These are phyloP conservation scores for Heliopora coerulea DNA, from an alignment of 92 coral and sea anemone species.

Conservation along the genomic window DNA sequence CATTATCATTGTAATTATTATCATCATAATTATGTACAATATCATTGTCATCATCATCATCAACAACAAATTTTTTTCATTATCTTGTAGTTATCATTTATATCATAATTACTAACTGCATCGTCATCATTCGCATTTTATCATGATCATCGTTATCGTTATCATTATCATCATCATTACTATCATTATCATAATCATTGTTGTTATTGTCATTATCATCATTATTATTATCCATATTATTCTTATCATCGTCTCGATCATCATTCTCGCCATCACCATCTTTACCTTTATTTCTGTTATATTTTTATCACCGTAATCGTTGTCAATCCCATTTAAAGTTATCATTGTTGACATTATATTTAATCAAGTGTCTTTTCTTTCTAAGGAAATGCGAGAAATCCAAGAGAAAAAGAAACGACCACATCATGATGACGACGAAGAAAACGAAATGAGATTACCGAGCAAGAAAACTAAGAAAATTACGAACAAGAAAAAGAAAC, in stretches of 20 bases:
- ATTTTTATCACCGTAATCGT: background rate
- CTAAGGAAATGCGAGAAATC: constrained; percentile 80
- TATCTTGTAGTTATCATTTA: background rate
- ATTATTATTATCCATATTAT: too few relatives aligned
- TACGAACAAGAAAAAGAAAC: constrained; percentile 60
- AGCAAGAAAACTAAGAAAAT: constrained; percentile 58
- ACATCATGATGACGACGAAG: constrained; percentile 61
- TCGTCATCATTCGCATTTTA: too few relatives aligned
- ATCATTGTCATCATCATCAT: background rate
- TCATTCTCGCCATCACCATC: too few relatives aligned
- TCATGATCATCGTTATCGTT: too few relatives aligned
- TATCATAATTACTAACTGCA: background rate
- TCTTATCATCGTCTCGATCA: too few relatives aligned
- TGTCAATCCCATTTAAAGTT: background rate
- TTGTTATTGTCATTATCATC: too few relatives aligned
- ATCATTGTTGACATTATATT: background rate
- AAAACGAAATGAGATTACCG: constrained; percentile 63
- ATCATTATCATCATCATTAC: too few relatives aligned
- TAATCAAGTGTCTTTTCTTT: background rate
- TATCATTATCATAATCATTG: too few relatives aligned
- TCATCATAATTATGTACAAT: background rate
- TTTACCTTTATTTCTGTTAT: too few relatives aligned
- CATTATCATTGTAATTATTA: too few relatives aligned
- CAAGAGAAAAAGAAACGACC: constrained; percentile 81
- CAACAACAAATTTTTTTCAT: too few relatives aligned